A percentile compares a stretch with the other conserved stretches of the same genome.
Evolutionary conservation across 2,113 vertebrate species (phyloP).

Genomic region (Toxotes jaculatrix): DNA sequence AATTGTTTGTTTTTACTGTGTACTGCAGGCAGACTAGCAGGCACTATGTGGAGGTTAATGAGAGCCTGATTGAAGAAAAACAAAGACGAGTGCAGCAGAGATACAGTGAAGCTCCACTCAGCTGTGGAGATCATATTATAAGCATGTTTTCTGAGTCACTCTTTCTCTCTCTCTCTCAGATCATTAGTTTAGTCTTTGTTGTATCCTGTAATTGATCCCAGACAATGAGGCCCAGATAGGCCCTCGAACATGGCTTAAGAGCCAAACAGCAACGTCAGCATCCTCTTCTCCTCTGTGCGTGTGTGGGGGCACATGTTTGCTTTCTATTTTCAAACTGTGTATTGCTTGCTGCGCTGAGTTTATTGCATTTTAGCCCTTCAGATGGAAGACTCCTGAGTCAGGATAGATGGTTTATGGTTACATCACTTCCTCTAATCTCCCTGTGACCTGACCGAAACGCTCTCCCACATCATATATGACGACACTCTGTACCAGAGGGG

Average conservation of each 20-base stretch:
- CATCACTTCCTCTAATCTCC: conserved; percentile 75
- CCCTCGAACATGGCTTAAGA: conserved; percentile 63
- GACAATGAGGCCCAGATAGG: conserved; percentile 74
- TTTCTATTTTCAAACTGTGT: conserved; percentile 26
- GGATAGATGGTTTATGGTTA: conserved; percentile 48
- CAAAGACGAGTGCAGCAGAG: conserved; percentile 2
- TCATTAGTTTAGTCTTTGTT: conserved; percentile 76
- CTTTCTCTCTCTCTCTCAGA: conserved; percentile 39
- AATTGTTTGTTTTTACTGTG: conserved; percentile 35
- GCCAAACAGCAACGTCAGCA: conserved; percentile 80
- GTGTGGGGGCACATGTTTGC: conserved; percentile 26
- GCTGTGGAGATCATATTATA: conserved; percentile 17
- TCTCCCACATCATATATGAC: conserved; percentile 6
- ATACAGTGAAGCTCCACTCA: conserved; percentile 24
- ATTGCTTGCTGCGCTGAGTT: conserved; percentile 19
- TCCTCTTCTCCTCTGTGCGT: conserved; percentile 44
- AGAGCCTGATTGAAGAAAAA: conserved; percentile 3
- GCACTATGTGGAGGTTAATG: not conserved
- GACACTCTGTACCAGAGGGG: conserved; percentile 42
- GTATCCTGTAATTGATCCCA: conserved; percentile 83
- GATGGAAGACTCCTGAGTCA: conserved; percentile 37
- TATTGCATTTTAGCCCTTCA: conserved; percentile 72
- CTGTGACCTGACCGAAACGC: conserved; percentile 42
- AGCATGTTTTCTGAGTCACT: conserved; percentile 44
- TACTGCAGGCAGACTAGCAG: not conserved